Evolutionary conservation across 2,888 invertebrate genomes (phyloP).

Genomic region (Drosophila peninsularis): DNA sequence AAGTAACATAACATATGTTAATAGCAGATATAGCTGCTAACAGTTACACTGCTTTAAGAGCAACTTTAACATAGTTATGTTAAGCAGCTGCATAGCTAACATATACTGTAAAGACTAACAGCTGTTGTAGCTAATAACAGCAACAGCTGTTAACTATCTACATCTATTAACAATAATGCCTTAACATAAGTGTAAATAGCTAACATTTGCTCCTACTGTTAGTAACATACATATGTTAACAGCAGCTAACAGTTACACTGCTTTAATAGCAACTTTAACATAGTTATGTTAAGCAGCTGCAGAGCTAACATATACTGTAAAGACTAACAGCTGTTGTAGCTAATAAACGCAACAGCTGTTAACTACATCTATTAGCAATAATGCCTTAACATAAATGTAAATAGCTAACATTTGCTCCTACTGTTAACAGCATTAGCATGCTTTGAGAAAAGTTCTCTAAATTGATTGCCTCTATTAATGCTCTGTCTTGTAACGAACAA

Average conservation of each 20-base stretch:
- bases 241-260: too few relatives aligned
- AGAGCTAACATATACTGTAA: not conserved
- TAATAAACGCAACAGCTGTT: not conserved
- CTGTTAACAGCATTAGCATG: not conserved
- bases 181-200: not conserved
- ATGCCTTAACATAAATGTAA: not conserved
- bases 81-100: not conserved
- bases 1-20: too few relatives aligned
- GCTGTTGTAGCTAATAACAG: not conserved
- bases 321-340: not conserved
- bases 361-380: not conserved
- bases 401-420: not conserved
- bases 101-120: not conserved
- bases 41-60: too few relatives aligned
- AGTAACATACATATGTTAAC: too few relatives aligned
- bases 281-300: not conserved
- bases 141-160: not conserved
- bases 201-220: not conserved
- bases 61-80: not conserved
- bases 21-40: not conserved
- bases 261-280: not conserved
- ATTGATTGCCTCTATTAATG: not conserved
- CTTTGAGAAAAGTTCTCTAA: not conserved
- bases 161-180: too few relatives aligned
- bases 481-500: not conserved